Evolutionary conservation across 2,113 vertebrate species (phyloP), one percentile per base, ranked within the genome.

Genomic region (Pardalotus punctatus): DNA sequence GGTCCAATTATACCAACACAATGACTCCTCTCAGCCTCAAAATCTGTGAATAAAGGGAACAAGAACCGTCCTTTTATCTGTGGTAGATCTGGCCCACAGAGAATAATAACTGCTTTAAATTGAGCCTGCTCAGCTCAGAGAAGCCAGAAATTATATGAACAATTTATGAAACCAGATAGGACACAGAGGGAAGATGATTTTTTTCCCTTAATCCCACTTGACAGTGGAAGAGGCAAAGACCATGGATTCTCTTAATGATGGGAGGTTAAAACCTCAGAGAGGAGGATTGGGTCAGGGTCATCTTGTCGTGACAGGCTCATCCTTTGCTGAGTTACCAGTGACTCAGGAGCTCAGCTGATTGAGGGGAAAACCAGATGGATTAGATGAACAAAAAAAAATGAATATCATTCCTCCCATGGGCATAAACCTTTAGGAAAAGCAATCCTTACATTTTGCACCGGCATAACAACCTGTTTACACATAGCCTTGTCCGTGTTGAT

Each of bases 11-110:
- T n/a, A 56, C 50, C 74, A 86, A 70, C 25, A 66, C 92, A 64
- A 54, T 19, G 27, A 57, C 62, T 31, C 42, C n/a, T 83, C 94
- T 87, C 86, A 76, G 62, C 64, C 58, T 77, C 38, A 43, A 79
- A 87, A 87, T 84, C 67, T 84, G 33, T 84, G 73, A 66, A 33
- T 66, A 86, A 96, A 88, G 76, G 22, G 57, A 76, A 58, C 57
- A 71, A 74, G 76, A 79, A 47, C 31, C 24, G 14, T 64, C 40
- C 43, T 67, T 77, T 76, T 27, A 57, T 58, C 80, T 74, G 24
- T n/a, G 2, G 3, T 70, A 74, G 87, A 70, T 70, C 83, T 91
- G 87, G 51, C 51, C 83, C 71, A 57, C 45, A 33, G 71, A 88
- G 51, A 42, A 64, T 65, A 74, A 42, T 33, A 51, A 79, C 42